Conservation (phyloP, 2,888 invertebrate genomes). For the Leucophenga montana region DNA sequence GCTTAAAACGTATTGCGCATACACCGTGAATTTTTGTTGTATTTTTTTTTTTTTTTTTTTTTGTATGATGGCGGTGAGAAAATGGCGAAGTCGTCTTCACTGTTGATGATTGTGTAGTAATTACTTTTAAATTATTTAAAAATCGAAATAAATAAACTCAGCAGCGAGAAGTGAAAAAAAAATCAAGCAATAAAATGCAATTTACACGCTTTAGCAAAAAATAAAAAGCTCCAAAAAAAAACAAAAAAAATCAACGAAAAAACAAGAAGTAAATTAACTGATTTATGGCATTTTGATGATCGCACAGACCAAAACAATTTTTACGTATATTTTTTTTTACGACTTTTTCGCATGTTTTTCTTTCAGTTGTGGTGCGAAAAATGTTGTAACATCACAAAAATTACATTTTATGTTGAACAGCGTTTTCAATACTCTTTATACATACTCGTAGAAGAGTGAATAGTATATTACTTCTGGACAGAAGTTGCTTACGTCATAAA, state of each 20-base stretch:
- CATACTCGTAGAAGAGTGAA: too few species aligned
- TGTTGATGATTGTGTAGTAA: neutral
- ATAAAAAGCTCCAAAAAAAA: conserved; percentile 23
- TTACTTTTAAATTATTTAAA: conserved; percentile 35
- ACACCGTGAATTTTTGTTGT: conserved; percentile 16
- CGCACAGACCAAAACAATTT: conserved; percentile 32
- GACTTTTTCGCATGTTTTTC: conserved; percentile 34
- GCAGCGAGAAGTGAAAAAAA: conserved; percentile 22
- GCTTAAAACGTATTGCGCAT: neutral
- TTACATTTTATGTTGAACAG: conserved; percentile 1
- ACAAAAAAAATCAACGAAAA: conserved; percentile 30
- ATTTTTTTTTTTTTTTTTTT: neutral
- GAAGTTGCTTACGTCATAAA: too few species aligned
- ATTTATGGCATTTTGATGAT: conserved; percentile 66
- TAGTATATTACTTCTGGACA: too few species aligned
- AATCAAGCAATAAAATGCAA: conserved; percentile 28
- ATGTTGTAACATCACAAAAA: neutral
- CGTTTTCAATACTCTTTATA: neutral
- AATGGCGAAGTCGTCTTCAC: neutral
- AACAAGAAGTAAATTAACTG: conserved; percentile 56
- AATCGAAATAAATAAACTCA: conserved; percentile 42
- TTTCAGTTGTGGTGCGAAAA: conserved; percentile 24
- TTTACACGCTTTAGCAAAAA: conserved; percentile 20
- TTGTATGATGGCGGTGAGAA: neutral
- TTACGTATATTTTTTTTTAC: neutral